phyloP scores from a whole-genome alignment of 2,113 vertebrate species.

The Rynchops niger region DNA sequence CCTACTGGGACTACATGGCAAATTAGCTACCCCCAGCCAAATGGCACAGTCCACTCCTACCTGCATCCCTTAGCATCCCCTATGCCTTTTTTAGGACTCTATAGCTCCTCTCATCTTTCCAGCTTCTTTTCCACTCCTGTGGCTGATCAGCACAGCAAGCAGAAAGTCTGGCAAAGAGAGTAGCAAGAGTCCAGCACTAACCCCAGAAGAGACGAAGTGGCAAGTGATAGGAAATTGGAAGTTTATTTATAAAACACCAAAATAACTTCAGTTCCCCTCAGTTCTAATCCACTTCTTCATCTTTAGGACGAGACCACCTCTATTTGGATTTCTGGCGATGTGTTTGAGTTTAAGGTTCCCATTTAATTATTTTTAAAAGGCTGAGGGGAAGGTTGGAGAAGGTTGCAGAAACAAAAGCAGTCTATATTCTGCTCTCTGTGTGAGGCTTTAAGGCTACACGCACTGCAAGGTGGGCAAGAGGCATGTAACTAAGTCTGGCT shows the following conservation, averaged over 20 bases:
- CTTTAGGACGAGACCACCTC: not conserved
- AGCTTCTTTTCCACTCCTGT: not conserved
- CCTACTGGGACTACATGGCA: not conserved
- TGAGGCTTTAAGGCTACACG: not conserved
- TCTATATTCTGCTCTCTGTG: not conserved
- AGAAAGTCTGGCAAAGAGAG: not conserved
- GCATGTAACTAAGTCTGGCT: no score
- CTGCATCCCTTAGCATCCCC: not conserved
- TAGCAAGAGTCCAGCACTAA: not conserved
- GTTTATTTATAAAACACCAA: not conserved
- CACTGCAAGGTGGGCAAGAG: not conserved
- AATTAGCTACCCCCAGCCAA: not conserved
- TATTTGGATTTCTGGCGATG: not conserved
- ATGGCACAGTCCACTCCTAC: not conserved
- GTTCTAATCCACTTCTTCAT: not conserved
- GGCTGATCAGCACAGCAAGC: not conserved
- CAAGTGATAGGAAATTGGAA: conserved; percentile 8
- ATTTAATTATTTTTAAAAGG: not conserved
- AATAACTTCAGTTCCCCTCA: not conserved
- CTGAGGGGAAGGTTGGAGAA: not conserved
- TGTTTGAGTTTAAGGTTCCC: not conserved
- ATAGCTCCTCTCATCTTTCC: not conserved
- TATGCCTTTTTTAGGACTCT: not conserved
- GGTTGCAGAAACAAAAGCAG: not conserved
- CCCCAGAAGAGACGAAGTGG: not conserved